Conservation (phyloP, 1,140 invertebrate species). For the Druon quercuslanigerum region DNA sequence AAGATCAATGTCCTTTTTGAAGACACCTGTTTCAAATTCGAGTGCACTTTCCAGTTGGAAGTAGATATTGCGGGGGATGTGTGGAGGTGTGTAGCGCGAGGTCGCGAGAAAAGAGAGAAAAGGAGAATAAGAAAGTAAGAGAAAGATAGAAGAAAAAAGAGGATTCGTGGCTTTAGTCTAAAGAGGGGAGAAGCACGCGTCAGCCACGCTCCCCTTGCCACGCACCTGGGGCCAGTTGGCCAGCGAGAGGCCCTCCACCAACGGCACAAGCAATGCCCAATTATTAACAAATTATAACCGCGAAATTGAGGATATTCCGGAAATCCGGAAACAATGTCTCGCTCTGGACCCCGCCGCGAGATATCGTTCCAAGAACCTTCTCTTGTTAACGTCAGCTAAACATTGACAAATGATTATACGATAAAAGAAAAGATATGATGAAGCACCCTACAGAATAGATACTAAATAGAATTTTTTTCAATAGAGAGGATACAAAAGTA, state of each 20-base stretch:
- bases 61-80: constrained; percentile 10
- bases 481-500: constrained; percentile 2
- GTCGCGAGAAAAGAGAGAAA: constrained; percentile 39
- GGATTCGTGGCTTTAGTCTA: constrained; percentile 57
- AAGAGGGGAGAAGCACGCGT: constrained; percentile 74
- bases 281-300: constrained; percentile 67
- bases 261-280: constrained; percentile 66
- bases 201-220: constrained; percentile 69
- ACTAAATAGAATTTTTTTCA: constrained; percentile 31
- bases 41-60: neutral
- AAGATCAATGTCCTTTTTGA: constrained; percentile 7
- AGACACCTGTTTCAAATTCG: constrained; percentile 20
- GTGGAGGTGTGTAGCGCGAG: constrained; percentile 9
- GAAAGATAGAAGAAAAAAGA: constrained; percentile 41
- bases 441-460: neutral
- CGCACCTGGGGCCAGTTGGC: constrained; percentile 68
- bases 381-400: constrained; percentile 27
- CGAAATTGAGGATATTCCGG: constrained; percentile 58
- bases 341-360: constrained; percentile 18
- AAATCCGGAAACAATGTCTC: constrained; percentile 41
- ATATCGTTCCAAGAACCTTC: neutral
- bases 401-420: constrained; percentile 23
- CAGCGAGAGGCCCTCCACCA: constrained; percentile 54
- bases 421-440: neutral
- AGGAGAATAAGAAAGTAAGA: constrained; percentile 38